Base-by-base conservation (phyloP, 2,113 vertebrate genomes). In the Phodopus roborovskii region DNA sequence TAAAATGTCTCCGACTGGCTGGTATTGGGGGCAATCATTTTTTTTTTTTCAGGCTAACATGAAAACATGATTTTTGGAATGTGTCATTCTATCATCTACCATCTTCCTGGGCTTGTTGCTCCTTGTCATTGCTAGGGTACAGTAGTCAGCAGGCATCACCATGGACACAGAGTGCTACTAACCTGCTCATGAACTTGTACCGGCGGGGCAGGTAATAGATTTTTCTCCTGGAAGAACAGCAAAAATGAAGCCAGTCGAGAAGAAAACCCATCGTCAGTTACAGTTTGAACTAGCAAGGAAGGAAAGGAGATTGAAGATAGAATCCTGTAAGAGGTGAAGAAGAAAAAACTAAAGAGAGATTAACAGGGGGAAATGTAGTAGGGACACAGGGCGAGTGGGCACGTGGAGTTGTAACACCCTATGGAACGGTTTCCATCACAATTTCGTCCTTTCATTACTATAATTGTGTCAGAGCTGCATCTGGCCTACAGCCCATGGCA, bases 111-210 rank as follows among this genome's bases (percentile, higher is more conserved):
- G 83, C 77, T 93, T 90, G 95, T 85, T 20, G 36, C 91, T 77
- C 73, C 78, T 58, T 2, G 58, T 58, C 62, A 17, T 36, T 48
- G 50, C 64, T 77, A 90, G 77, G 16, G 19, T 88, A 60, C 58
- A 90, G 4, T 12, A 39, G 85, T 58, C 66, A 75, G 90, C 87
- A 9, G 24, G 75, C 64, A 91, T 70, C 58, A 96, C 22, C 2
- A n/a, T 50, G 22, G 7, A 9, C 66, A 28, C 28, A 22, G 22
- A 92, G n/a, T 7, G 88, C 39, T 94, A 98, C 99, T 99, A 93
- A 99, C 99, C 99, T 99, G 98, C 99, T 99, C 99, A 99, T 99
- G 98, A 99, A 99, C 99, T 99, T 99, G 99, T 99, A 99, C 56
- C 99, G 98, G 88, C 99, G 98, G 91, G 99, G 99, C 99, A 99